Evolutionary conservation across 2,888 invertebrate genomes (phyloP), one percentile per base, ranked within the genome.

Genomic region (Arenicola marina): DNA sequence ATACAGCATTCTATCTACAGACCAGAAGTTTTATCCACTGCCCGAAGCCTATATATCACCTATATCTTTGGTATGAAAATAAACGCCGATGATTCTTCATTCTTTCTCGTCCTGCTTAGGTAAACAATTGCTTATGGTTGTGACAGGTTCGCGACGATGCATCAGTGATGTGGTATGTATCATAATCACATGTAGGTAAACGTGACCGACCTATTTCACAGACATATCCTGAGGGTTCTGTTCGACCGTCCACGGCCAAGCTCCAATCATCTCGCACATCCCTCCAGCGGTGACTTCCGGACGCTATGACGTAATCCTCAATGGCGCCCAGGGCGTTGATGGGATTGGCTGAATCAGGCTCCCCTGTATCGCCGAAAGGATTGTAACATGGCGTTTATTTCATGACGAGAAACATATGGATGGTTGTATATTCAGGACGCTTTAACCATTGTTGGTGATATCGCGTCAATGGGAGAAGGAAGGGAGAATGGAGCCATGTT

Each of bases 291-390:
- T 26, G 4, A 33, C 15, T 26, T 21, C 58, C 64, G n/a, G 33
- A 53, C 21, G 60, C 60, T 28, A 64, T 56, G 51, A 64, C 64
- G 43, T 64, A 64, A 53, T 64, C 51, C 57, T 64, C 64, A 4
- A n/a, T 15, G 11, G 18, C 38, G n/a, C 45, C 60, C 4, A 29
- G 53, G 21, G 53, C 21, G 28, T 53, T 46, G n/a, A 51, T 55
- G 1, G 61, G 64, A 33, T 60, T 54, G 11, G 28, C 46, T 3
- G 64, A 64, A 44, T 38, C 51, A 26, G 64, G 64, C 45, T 62
- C 58, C 7, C 51, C 62, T 58, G 51, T 15, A 56, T 24, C 21
- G 24, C 11, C 2, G 21, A 11, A 31, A 29, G 32, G 2, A 29
- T n/a, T n/a, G n/a, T n/a, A n/a, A n/a, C n/a, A n/a, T 18, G 15